Percentiles rank a stretch among this genome's conserved stretches.
Evolutionary conservation across 1,140 invertebrate genomes (phyloP).

Genomic region (Camponotus floridanus): DNA sequence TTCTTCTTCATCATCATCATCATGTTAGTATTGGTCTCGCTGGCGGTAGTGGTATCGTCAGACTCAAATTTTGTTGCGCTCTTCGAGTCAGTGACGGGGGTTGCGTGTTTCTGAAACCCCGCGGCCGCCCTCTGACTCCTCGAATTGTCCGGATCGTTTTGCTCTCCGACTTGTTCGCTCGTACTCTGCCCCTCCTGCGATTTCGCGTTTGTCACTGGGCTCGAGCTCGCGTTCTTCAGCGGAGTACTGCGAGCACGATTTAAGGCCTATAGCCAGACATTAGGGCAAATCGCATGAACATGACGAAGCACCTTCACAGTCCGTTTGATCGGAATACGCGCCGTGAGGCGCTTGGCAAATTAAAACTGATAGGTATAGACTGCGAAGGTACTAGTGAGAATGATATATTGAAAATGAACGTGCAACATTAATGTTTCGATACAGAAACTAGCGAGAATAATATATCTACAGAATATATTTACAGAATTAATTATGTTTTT

Average conservation of each 20-base stretch:
- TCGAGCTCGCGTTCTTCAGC: slow-evolving; percentile 82
- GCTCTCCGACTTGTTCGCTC: slow-evolving; percentile 68
- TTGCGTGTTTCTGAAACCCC: slow-evolving; percentile 67
- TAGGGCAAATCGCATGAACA: slow-evolving; percentile 85
- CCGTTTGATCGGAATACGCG: slow-evolving; percentile 30
- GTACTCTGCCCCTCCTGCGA: slow-evolving; percentile 70
- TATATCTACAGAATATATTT: not conserved
- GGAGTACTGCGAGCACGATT: slow-evolving; percentile 85
- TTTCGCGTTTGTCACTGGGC: slow-evolving; percentile 80
- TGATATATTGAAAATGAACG: slow-evolving; percentile 76
- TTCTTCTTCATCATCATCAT: slow-evolving; percentile 79
- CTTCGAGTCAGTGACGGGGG: slow-evolving; percentile 60
- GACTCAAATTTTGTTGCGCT: slow-evolving; percentile 80
- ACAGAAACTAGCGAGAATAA: slow-evolving; percentile 28
- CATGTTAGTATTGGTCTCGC: slow-evolving; percentile 82
- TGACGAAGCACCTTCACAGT: slow-evolving; percentile 84
- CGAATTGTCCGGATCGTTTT: slow-evolving; percentile 74
- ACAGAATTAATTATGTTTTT: not conserved
- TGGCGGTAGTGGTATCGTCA: slow-evolving; percentile 83
- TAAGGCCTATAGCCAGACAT: slow-evolving; percentile 87
- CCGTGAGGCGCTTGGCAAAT: not conserved
- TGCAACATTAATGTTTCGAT: slow-evolving; percentile 63
- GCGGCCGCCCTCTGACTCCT: slow-evolving; percentile 67
- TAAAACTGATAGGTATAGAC: slow-evolving; percentile 59
- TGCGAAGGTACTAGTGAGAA: slow-evolving; percentile 82